Evolutionary conservation across 2,113 vertebrate species (phyloP), one percentile per base, ranked within the genome.

Genomic region (Trichomycterus rosablanca): DNA sequence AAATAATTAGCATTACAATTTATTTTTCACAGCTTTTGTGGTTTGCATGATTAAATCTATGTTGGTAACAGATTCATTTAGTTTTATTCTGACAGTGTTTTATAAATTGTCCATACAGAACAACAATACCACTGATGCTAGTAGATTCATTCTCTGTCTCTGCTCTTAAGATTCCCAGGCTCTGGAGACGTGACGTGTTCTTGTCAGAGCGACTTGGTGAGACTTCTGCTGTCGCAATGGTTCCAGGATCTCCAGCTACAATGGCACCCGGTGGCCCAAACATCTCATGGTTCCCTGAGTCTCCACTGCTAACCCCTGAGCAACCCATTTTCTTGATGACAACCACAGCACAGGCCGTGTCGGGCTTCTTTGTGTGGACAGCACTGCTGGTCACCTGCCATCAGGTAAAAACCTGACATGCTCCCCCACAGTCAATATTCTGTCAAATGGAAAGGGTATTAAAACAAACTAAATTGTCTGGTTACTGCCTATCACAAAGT

Each of bases 321-420:
- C 87, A 90, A 72, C 96, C 95, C 1, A 86, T 91, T 76, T 98
- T 98, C 76, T 88, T 98, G 72, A 97, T 98, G 95, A 97, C 92
- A 12, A 89, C 88, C 0, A 88, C 91, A 0, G 90, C 96, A 1
- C 96, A 97, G 83, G 93, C 92, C 24, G 83, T 97, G 79, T 95
- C 96, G 0, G 96, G 96, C 67, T 94, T 97, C 84, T 98, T 98
- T 14, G 96, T 98, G 19, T 98, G 95, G 95, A 94, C 91, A 0
- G 95, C 96, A 10, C 87, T 98, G 77, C 89, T 98, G 50, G 87
- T 98, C 82, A 98, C 96, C 73, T 96, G 92, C 77, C 95, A 98
- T 76, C 96, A 98, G 95, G 96, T 97, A 83, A 72, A 18, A 14
- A 3, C 28, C 15, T 19, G 14, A n/a, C n/a, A n/a, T 30, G 26